A percentile compares a stretch with the other conserved stretches of the same genome.
phyloP scores from a whole-genome alignment of 64 coral and sea anemone species.

The Montipora foliosa region DNA sequence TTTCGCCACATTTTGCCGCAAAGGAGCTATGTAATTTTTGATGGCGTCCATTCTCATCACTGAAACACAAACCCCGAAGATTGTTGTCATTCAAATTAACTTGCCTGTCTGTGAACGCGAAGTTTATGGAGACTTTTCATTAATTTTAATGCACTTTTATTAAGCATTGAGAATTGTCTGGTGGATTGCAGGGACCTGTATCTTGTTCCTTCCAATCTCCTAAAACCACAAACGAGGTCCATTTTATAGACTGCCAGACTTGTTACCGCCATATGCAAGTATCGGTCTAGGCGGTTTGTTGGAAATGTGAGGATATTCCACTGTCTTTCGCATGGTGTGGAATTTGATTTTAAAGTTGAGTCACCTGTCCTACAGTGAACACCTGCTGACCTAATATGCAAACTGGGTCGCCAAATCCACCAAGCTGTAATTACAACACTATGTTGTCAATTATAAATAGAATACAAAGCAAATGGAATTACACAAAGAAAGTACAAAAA shows the following conservation, averaged over 20 bases:
- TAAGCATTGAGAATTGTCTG: conserved; percentile 11
- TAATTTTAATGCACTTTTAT: conserved; percentile 52
- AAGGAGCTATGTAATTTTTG: neutral
- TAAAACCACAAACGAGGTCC: neutral
- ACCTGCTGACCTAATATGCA: conserved; percentile 33
- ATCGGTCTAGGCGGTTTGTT: neutral
- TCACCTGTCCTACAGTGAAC: conserved; percentile 18
- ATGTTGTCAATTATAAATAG: conserved; percentile 31
- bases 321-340: neutral
- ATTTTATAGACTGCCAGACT: neutral
- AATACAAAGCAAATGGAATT: neutral
- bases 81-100: conserved; percentile 36
- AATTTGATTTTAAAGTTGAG: conserved; percentile 3
- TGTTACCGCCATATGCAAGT: neutral
- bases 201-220: neutral
- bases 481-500: conserved; percentile 45
- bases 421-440: conserved; percentile 20
- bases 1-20: neutral
- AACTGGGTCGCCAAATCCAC: conserved; percentile 10
- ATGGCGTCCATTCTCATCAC: neutral
- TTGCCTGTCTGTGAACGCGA: conserved; percentile 33
- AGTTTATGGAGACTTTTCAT: conserved; percentile 52
- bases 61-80: neutral
- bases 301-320: neutral
- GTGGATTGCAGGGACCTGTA: neutral